These are phyloP conservation scores for Arenaria interpres DNA, from an alignment of 2,113 vertebrate genomes.

Conservation along the genomic window DNA sequence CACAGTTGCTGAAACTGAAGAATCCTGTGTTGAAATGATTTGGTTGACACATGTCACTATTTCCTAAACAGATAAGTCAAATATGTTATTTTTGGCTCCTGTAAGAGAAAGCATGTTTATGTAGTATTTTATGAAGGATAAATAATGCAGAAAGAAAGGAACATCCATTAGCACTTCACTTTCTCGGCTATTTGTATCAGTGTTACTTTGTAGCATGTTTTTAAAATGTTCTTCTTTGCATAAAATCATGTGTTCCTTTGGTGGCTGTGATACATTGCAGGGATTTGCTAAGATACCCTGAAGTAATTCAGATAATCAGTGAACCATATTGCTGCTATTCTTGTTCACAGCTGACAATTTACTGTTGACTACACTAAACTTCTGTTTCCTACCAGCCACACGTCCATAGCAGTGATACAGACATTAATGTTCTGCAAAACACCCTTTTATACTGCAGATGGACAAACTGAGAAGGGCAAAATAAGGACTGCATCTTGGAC, in stretches of 20 bases:
- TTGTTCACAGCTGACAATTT: not conserved
- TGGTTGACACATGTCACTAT: conserved; percentile 57
- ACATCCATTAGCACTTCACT: not conserved
- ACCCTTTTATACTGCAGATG: not conserved
- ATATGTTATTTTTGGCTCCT: not conserved
- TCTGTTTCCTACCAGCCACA: not conserved
- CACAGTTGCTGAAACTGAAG: conserved; percentile 65
- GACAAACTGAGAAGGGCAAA: not conserved
- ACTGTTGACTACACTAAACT: not conserved
- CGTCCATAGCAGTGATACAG: not conserved
- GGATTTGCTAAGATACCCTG: not conserved
- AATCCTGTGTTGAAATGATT: conserved; percentile 10
- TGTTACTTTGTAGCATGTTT: not conserved
- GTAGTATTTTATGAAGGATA: conserved; percentile 13
- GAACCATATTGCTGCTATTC: not conserved
- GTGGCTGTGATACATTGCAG: not conserved
- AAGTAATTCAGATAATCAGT: conserved; percentile 26
- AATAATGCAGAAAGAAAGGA: conserved; percentile 41
- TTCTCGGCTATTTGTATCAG: not conserved
- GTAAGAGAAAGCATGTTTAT: not conserved
- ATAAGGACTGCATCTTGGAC: not conserved
- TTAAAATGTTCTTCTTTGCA: not conserved
- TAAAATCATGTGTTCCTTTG: not conserved
- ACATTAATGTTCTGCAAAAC: not conserved
- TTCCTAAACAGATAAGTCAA: conserved; percentile 66